Evolutionary conservation across 2,113 vertebrate genomes (phyloP).

Genomic region (Rhabdornis inornatus): DNA sequence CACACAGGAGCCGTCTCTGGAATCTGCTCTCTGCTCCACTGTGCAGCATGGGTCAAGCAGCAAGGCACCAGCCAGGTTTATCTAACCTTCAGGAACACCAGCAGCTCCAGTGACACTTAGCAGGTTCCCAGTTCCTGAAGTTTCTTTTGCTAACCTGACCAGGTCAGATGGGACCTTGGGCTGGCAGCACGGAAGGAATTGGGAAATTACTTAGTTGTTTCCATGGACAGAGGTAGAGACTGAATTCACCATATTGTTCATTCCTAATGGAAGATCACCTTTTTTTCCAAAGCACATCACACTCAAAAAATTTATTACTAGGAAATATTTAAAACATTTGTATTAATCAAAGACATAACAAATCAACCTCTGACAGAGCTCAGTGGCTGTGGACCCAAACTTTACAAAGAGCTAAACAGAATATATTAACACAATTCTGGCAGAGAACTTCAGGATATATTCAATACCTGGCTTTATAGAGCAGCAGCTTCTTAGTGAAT

Average conservation of each 20-base stretch:
- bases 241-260: not conserved
- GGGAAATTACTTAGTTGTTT: not conserved
- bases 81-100: accelerated
- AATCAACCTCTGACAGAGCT: not conserved
- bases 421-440: not conserved
- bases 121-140: not conserved
- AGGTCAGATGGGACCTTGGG: not conserved
- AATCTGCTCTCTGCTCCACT: not conserved
- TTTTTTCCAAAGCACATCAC: not conserved
- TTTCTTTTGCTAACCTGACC: not conserved
- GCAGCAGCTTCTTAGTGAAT: not conserved
- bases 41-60: not conserved
- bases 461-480: not conserved
- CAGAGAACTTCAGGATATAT: not conserved
- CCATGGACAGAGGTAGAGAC: not conserved
- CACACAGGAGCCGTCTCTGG: not conserved
- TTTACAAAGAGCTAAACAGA: not conserved
- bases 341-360: not conserved
- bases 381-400: not conserved
- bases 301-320: not conserved
- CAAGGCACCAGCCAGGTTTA: not conserved
- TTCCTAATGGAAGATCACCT: not conserved
- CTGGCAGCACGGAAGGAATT: not conserved
- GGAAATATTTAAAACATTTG: not conserved
- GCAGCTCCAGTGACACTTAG: not conserved